Conservation (phyloP, 2,113 vertebrate genomes). For the Vulpes vulpes region DNA sequence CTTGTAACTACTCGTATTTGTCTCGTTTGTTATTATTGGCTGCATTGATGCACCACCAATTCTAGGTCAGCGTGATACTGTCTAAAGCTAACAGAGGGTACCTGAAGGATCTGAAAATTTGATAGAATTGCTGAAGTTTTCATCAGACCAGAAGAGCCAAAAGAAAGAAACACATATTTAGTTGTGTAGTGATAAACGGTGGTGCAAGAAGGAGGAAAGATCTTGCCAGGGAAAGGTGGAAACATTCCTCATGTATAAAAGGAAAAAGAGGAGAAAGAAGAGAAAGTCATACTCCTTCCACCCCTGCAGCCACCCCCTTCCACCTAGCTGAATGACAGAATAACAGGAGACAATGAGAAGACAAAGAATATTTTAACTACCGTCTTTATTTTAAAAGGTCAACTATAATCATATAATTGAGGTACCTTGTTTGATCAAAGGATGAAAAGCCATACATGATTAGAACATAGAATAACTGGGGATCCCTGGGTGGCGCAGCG, state of each 20-base stretch:
- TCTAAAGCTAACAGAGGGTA: background rate
- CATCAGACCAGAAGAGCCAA: background rate
- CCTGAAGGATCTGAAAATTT: background rate
- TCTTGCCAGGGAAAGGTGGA: background rate
- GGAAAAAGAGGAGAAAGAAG: background rate
- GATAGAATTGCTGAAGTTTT: background rate
- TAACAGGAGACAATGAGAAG: constrained; percentile 58
- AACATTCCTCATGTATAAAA: background rate
- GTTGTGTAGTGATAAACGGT: background rate
- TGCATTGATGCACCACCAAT: background rate
- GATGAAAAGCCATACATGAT: constrained; percentile 59
- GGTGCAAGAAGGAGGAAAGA: background rate
- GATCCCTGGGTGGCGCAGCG: no score
- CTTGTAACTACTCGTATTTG: background rate
- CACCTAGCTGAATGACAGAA: constrained; percentile 37
- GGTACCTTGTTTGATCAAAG: constrained; percentile 51
- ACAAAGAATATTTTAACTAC: constrained; percentile 44
- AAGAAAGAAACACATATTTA: background rate
- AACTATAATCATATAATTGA: constrained; percentile 50
- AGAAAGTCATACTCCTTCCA: background rate
- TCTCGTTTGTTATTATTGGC: background rate
- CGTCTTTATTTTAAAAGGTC: constrained; percentile 70
- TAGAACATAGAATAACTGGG: constrained; percentile 44
- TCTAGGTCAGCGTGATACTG: no score
- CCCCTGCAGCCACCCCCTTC: background rate